Evolutionary conservation across 2,797 vertebrate species (phyloP), one percentile per base, ranked within the genome.

Genomic region (Sardinella longiceps): DNA sequence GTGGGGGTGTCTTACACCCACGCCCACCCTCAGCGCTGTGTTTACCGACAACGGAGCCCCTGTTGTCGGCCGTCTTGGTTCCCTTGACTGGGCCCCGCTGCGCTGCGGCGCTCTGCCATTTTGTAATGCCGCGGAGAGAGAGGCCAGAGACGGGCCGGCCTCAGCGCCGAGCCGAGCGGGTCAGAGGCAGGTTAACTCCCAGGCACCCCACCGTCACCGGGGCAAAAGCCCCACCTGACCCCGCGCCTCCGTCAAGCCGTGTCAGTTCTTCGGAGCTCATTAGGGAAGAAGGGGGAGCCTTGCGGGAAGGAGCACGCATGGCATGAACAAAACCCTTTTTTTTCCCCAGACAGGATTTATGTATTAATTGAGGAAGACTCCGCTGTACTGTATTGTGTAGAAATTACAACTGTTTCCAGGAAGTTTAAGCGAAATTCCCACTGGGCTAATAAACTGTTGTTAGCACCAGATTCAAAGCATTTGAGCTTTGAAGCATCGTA

Each of bases 101-200:
- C 66, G 85, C 45, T 50, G 82, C 77, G 28, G 87, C 85, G 88
- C 83, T 85, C 88, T 90, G 87, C 90, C 91, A 91, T 91, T 90
- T 91, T 91, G 86, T 88, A 84, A 84, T 83, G 85, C 80, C 84
- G 82, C 87, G 84, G 53, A 56, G 53, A 4, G 83, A 89, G 81
- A 82, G 85, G 87, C 83, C 85, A 89, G 53, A 81, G 85, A 83
- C 70, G 87, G 84, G 85, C 82, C 70, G 90, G 90, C 89, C 89
- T 89, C 85, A 89, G 86, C 84, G 30, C 45, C 20, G 66, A 88
- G 48, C 45, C 20, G 66, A 88, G 53, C 81, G 77, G 90, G 86
- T 91, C 89, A 90, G 85, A 89, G 84, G 87, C 86, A 86, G 89
- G 88, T 88, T 88, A 91, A 74, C 77, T 84, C 81, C 74, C 50